These are phyloP conservation scores for Pseudococcus longispinus DNA, from an alignment of 2,888 invertebrate genomes.

Conservation along the genomic window DNA sequence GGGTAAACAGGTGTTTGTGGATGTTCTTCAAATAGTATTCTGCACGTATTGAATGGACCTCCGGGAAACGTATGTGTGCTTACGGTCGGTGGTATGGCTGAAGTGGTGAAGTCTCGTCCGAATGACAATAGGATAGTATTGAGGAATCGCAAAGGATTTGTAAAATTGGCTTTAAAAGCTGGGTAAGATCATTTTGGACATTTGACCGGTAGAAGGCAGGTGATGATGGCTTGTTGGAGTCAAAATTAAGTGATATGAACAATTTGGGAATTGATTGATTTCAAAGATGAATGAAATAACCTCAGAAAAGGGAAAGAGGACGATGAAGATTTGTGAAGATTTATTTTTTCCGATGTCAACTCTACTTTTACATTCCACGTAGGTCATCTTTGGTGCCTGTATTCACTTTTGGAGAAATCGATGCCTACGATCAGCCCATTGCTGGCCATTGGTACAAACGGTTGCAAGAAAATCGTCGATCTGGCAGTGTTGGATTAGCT, in stretches of 20 bases:
- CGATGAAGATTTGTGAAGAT: too few relatives aligned
- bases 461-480: conserved; percentile 72
- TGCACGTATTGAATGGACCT: not conserved
- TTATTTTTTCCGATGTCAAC: too few relatives aligned
- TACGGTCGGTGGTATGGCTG: not conserved
- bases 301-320: too few relatives aligned
- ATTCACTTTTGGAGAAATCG: conserved; percentile 88
- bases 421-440: conserved; percentile 77
- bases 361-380: conserved; percentile 58
- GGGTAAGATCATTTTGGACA: too few relatives aligned
- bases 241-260: too few relatives aligned
- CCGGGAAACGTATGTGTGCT: not conserved
- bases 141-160: conserved; percentile 79
- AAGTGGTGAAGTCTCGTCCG: conserved; percentile 82
- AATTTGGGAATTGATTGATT: too few relatives aligned
- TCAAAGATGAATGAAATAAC: too few relatives aligned
- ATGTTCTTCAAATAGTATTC: not conserved
- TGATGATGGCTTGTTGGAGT: too few relatives aligned
- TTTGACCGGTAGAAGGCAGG: too few relatives aligned
- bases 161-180: conserved; percentile 74
- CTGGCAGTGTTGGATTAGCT: conserved; percentile 73
- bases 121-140: conserved; percentile 76
- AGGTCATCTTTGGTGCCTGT: conserved; percentile 86
- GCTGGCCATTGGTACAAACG: conserved; percentile 71
- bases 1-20: not conserved